These are phyloP conservation scores for Lytechinus pictus DNA, from an alignment of 35 echinoderm and acorn worm genomes.

Conservation along the genomic window DNA sequence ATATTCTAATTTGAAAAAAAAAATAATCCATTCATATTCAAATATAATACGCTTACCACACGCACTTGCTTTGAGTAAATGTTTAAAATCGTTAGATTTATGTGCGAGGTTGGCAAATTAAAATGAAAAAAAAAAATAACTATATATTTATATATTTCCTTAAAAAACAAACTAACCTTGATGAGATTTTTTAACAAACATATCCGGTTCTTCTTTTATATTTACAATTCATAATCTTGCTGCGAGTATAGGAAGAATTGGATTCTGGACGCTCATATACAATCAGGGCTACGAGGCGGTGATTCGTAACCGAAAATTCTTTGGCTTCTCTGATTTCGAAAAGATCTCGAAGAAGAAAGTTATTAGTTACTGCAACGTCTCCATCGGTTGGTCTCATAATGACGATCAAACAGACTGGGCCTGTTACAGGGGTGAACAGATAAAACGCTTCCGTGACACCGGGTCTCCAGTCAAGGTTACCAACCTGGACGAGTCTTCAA, in stretches of 20 bases:
- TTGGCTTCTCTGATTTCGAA: conserved; percentile 69
- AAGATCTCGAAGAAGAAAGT: conserved; percentile 33
- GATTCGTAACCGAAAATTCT: conserved; percentile 73
- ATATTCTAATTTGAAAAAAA: too few species aligned
- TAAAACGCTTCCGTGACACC: conserved; percentile 36
- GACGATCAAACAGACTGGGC: conserved; percentile 71
- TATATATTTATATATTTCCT: too few species aligned
- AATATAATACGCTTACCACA: too few species aligned
- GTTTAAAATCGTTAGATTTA: too few species aligned
- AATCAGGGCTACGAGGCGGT: conserved; percentile 84
- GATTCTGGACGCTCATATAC: conserved; percentile 85
- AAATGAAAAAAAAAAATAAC: too few species aligned
- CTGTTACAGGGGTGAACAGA: conserved; percentile 57
- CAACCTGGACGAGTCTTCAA: background rate
- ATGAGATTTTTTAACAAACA: too few species aligned
- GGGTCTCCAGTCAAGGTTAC: conserved; percentile 26
- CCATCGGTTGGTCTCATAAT: conserved; percentile 77
- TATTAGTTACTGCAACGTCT: conserved; percentile 58
- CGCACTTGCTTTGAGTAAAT: too few species aligned
- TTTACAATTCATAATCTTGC: background rate
- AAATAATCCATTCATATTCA: too few species aligned
- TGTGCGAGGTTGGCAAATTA: too few species aligned
- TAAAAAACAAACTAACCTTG: too few species aligned
- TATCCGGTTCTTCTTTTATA: too few species aligned
- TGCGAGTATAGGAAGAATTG: conserved; percentile 2